A percentile compares a stretch with the other conserved stretches of the same genome.
phyloP scores from a whole-genome alignment of 2,113 vertebrate genomes.

The Ginglymostoma cirratum region DNA sequence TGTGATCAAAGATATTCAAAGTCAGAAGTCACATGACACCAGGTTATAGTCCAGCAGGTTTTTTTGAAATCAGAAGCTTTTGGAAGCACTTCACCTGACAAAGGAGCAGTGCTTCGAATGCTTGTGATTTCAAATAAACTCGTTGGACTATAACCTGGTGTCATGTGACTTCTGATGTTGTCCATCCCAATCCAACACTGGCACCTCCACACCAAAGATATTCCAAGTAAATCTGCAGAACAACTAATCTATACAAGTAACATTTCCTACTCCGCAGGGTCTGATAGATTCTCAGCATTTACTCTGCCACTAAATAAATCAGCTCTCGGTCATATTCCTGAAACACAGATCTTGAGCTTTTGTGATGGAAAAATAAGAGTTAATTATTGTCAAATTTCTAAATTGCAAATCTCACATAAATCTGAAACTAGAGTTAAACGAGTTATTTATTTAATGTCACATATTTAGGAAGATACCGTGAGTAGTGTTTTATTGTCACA shows the following conservation, averaged over 20 bases:
- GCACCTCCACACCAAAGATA: not conserved
- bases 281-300: not conserved
- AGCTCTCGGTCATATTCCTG: not conserved
- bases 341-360: not conserved
- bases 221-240: not conserved
- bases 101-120: no score
- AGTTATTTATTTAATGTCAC: no score
- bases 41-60: no score
- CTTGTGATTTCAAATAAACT: no score
- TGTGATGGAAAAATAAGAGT: not conserved
- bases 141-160: no score
- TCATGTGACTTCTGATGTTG: no score
- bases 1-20: not conserved
- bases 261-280: not conserved
- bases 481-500: no score
- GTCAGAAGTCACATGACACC: no score
- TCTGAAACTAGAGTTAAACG: not conserved
- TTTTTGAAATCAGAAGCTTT: no score
- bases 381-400: not conserved
- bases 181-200: no score
- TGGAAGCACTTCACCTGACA: no score
- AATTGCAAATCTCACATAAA: not conserved
- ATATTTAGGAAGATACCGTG: no score
- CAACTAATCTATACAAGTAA: not conserved
- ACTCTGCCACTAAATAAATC: not conserved